Percentiles rank a stretch among this genome's conserved stretches.
These are phyloP conservation scores for Iphiclides podalirius DNA, from an alignment of 2,888 invertebrate genomes.

Conservation along the genomic window DNA sequence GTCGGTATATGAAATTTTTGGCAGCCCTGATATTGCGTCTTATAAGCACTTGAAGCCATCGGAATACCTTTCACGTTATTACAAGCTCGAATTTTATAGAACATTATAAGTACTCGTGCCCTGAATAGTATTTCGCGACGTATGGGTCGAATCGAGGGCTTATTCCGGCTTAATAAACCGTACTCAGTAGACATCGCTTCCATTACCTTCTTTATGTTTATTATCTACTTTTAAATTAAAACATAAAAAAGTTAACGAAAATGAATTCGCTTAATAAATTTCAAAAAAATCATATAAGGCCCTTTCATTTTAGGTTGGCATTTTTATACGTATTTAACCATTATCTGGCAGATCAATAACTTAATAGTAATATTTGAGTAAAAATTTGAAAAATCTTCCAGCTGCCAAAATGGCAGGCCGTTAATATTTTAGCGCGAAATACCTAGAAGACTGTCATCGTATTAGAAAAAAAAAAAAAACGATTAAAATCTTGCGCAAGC, in stretches of 20 bases:
- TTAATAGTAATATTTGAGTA: too few species aligned
- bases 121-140: constrained; percentile 37
- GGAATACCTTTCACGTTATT: constrained; percentile 51
- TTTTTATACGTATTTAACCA: too few species aligned
- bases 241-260: too few species aligned
- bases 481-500: constrained; percentile 78
- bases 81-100: constrained; percentile 53
- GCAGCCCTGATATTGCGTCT: constrained; percentile 29
- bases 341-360: too few species aligned
- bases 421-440: constrained; percentile 62
- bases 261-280: too few species aligned
- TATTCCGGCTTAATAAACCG: constrained; percentile 11
- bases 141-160: constrained; percentile 24
- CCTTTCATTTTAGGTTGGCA: too few species aligned
- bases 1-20: too few species aligned
- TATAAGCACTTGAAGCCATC: constrained; percentile 48
- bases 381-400: too few species aligned
- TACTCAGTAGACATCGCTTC: not conserved
- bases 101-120: constrained; percentile 39
- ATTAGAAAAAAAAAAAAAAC: constrained; percentile 50
- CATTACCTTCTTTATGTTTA: not conserved
- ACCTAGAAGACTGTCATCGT: constrained; percentile 69
- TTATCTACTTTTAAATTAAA: too few species aligned
- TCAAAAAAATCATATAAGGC: too few species aligned
- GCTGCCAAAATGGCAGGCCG: constrained; percentile 52